Evolutionary conservation across 2,113 vertebrate genomes (phyloP).

Genomic region (Lycaon pictus): DNA sequence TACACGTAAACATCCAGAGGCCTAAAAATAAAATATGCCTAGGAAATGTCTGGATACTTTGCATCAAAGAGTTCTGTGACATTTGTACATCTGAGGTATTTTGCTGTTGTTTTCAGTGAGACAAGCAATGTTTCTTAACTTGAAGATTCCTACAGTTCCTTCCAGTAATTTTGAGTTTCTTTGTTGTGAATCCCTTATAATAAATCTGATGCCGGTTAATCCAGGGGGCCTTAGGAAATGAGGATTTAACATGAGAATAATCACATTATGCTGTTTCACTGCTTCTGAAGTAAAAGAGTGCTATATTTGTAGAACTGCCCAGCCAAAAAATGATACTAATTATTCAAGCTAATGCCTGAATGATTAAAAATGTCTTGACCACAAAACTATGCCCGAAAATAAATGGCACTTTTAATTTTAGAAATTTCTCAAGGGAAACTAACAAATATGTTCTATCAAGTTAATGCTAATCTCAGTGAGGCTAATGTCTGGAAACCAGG

Average conservation of each 20-base stretch:
- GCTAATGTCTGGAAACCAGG: neutral
- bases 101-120: neutral
- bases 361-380: neutral
- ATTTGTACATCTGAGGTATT: neutral
- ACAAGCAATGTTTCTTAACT: neutral
- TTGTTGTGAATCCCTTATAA: neutral
- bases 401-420: conserved; percentile 12
- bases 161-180: neutral
- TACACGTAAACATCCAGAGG: neutral
- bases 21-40: neutral
- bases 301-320: neutral
- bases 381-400: neutral
- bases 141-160: neutral
- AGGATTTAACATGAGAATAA: neutral
- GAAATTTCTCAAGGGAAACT: conserved; percentile 42
- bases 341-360: neutral
- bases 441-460: neutral
- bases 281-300: neutral
- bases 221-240: neutral
- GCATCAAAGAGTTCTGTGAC: neutral
- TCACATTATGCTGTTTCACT: neutral
- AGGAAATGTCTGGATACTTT: neutral
- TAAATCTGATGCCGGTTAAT: neutral
- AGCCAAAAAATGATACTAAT: neutral
- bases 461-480: neutral